These are phyloP conservation scores for Dorcus parallelipipedus DNA, from an alignment of 2,888 invertebrate species.

Conservation along the genomic window DNA sequence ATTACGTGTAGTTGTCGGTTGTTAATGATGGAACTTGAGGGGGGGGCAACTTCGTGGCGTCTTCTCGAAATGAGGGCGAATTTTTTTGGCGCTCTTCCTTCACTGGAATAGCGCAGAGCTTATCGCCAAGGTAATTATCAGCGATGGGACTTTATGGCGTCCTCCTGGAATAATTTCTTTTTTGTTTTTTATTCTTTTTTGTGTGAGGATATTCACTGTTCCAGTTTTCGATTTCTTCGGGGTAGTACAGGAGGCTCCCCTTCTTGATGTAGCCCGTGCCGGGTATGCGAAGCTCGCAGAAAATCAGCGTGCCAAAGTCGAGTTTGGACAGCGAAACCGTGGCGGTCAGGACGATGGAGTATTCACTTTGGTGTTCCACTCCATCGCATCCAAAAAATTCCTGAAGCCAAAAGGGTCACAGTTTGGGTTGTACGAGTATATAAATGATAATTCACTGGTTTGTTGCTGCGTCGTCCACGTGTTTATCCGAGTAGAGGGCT, in stretches of 20 bases:
- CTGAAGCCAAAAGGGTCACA: too few relatives aligned
- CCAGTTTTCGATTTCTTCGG: slow-evolving; percentile 21
- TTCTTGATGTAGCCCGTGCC: slow-evolving; percentile 47
- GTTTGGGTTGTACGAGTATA: neutral
- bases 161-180: too few relatives aligned
- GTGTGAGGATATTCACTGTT: too few relatives aligned
- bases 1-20: too few relatives aligned
- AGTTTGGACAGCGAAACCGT: slow-evolving; percentile 34
- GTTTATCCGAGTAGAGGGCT: slow-evolving; percentile 40
- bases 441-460: neutral
- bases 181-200: too few relatives aligned
- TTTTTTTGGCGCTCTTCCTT: too few relatives aligned
- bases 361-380: slow-evolving; percentile 44
- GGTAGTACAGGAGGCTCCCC: slow-evolving; percentile 44
- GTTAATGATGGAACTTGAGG: too few relatives aligned
- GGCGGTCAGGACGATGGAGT: slow-evolving; percentile 39
- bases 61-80: too few relatives aligned
- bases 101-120: too few relatives aligned
- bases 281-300: slow-evolving; percentile 47
- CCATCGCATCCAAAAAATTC: slow-evolving; percentile 34
- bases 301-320: slow-evolving; percentile 41
- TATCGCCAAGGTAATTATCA: too few relatives aligned
- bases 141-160: too few relatives aligned
- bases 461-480: slow-evolving; percentile 27
- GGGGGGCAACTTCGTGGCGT: too few relatives aligned